Evolutionary conservation across 2,113 vertebrate species (phyloP), one percentile per base, ranked within the genome.

Genomic region (Colaptes auratus): DNA sequence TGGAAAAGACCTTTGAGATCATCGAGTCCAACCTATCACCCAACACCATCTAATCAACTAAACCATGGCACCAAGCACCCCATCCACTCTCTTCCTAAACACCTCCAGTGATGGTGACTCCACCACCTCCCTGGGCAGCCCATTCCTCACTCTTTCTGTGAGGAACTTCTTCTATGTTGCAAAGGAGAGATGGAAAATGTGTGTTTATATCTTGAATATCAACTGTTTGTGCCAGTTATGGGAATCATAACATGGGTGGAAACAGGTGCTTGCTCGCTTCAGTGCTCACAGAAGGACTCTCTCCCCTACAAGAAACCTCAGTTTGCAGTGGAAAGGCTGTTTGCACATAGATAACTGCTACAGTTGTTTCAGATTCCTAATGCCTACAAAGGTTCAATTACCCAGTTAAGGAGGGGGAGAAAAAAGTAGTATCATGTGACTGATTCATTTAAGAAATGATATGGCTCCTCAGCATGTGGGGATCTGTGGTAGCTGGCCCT

Each of bases 311-410:
- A 82, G 35, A n/a, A 92, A 35, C 77, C 13, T 48, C 27, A 19
- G 63, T 58, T 82, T 85, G 75, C 71, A 73, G 78, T 70, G 82
- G 91, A 89, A 96, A 94, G 74, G 46, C 70, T 78, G 27, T 72
- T 91, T 89, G 66, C 80, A 95, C 56, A 73, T 85, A 89, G 94
- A 76, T 86, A 86, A 66, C 78, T 74, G 85, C 75, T n/a, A 77
- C 0, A 5, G 71, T 66, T 91, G 60, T 55, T 95, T 92, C 92
- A 63, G 64, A 88, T 92, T 94, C 92, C 48, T 96, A 80, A 94
- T 64, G 75, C 66, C 85, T 95, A 27, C 80, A 75, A 91, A 88
- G 92, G 53, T 95, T 72, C 94, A 75, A 84, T 93, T 96, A 87
- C 63, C 15, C 78, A 80, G 75, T 42, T 73, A 31, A 71, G 39